These are phyloP conservation scores for Drosophila lowei DNA, from an alignment of 1,140 invertebrate species.

Conservation along the genomic window DNA sequence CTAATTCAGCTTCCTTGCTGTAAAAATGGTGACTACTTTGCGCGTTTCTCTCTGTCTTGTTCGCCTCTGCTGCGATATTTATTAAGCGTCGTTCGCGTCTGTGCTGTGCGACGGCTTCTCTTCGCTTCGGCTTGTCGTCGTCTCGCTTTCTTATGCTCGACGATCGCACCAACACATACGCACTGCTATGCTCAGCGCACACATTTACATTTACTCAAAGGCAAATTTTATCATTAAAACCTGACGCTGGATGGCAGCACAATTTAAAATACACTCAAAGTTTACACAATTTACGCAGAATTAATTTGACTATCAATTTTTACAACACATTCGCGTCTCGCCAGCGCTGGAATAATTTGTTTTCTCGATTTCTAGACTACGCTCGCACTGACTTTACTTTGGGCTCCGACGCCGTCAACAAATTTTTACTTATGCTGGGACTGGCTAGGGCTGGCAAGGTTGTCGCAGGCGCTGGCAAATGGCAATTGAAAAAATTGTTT, in stretches of 20 bases:
- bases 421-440: conserved; percentile 10
- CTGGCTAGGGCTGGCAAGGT: neutral
- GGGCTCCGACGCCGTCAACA: conserved; percentile 35
- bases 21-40: conserved; percentile 62
- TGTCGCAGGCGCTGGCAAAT: neutral
- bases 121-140: conserved; percentile 39
- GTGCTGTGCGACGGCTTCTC: no score
- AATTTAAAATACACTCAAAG: conserved; percentile 45
- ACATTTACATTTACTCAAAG: conserved; percentile 42
- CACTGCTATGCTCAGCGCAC: conserved; percentile 31
- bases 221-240: conserved; percentile 56
- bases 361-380: conserved; percentile 28
- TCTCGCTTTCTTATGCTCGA: conserved; percentile 47
- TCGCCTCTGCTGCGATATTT: conserved; percentile 12
- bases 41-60: conserved; percentile 55
- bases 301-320: conserved; percentile 62
- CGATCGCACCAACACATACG: conserved; percentile 41
- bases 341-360: conserved; percentile 37
- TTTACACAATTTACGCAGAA: conserved; percentile 32
- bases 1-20: conserved; percentile 19
- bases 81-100: conserved; percentile 33
- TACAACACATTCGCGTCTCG: conserved; percentile 33
- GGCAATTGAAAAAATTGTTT: conserved; percentile 27
- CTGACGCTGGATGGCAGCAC: conserved; percentile 32
- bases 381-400: conserved; percentile 22